Evolutionary conservation across 2,888 invertebrate genomes (phyloP), one percentile per base, ranked within the genome.

Genomic region (Diarsia rubi): DNA sequence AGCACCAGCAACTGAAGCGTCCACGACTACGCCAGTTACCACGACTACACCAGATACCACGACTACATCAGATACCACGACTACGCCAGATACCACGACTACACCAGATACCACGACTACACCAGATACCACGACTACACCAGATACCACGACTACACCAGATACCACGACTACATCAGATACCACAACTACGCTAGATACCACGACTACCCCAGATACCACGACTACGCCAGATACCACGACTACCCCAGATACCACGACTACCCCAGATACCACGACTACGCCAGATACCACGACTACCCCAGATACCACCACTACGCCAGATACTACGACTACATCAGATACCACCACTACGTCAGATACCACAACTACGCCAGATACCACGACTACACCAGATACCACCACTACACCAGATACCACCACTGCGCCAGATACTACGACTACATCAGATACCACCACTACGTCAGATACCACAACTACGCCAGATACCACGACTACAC

Each of bases 71-170:
- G 62, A 62, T 5, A 1, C 37, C 0, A 59, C 62, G 12, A 54
- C 70, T 8, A 84, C 84, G 0, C 52, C 98, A 86, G 97, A 97
- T 69, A 31, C 31, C 31, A n/a, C n/a, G 31, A 31, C 31, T 24
- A 16, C 49, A 0, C 21, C 9, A n/a, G 49, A 21, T n/a, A 52
- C 11, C 21, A 52, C 49, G 3, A 11, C 49, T 24, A 16, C 49
- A 0, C 21, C 9, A n/a, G 49, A 21, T n/a, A 52, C 11, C 21
- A 52, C 49, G 3, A 11, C 49, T 24, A 16, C 49, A 0, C 21
- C 9, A n/a, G 49, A 21, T n/a, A 52, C 11, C 21, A 31, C 31
- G 31, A 52, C 49, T 5, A 11, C 49, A 9, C 21, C n/a, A 52
- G n/a, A 31, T 31, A 31, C 21, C 11, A 52, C n/a, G n/a, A n/a